phyloP scores from a whole-genome alignment of 2,888 invertebrate species.

The Perithous albicinctus region DNA sequence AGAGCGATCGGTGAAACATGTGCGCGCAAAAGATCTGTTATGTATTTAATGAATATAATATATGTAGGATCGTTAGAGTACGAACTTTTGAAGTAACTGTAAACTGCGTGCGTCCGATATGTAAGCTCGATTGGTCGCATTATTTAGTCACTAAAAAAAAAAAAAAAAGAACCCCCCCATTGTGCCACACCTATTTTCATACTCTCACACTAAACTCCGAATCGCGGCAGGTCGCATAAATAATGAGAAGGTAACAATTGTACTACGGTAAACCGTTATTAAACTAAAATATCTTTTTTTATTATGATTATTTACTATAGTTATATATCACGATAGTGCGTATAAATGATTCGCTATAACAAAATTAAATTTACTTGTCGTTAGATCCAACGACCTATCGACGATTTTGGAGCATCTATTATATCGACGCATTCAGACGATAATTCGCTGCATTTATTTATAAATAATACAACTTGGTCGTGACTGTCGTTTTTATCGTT shows the following conservation, averaged over 20 bases:
- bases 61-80: slow-evolving; percentile 27
- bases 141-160: neutral
- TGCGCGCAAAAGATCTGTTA: neutral
- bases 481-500: slow-evolving; percentile 39
- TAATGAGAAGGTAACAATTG: slow-evolving; percentile 23
- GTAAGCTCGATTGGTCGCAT: neutral
- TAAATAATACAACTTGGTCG: slow-evolving; percentile 54
- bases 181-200: neutral
- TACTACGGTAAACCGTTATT: slow-evolving; percentile 46
- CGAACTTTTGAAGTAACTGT: neutral
- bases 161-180: no score
- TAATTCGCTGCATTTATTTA: slow-evolving; percentile 18
- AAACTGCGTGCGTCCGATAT: neutral
- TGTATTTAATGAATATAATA: slow-evolving; percentile 34
- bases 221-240: neutral
- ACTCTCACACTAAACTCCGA: neutral
- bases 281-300: slow-evolving; percentile 60
- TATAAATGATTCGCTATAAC: slow-evolving; percentile 76
- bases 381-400: slow-evolving; percentile 14
- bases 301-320: slow-evolving; percentile 68
- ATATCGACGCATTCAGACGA: slow-evolving; percentile 16
- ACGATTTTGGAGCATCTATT: slow-evolving; percentile 6
- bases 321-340: slow-evolving; percentile 76
- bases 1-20: neutral
- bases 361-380: slow-evolving; percentile 62